Conservation (phyloP, 2,113 vertebrate genomes). For the Loxodonta africana region DNA sequence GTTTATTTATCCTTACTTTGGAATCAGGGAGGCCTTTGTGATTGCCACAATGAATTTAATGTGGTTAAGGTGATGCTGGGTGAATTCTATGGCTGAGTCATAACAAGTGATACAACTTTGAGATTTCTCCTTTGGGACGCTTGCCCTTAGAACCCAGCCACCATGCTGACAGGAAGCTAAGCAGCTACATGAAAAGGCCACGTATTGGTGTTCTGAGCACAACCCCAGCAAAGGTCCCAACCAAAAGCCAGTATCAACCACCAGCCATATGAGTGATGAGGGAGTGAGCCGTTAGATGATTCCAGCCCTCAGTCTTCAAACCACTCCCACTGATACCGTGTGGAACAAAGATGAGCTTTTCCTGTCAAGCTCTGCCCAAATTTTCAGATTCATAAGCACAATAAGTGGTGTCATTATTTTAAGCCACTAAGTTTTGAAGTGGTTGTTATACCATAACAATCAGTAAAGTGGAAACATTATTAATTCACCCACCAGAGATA, state of each 20-base stretch:
- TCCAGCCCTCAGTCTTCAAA: neutral
- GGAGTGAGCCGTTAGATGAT: neutral
- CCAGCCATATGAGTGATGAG: neutral
- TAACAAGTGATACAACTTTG: neutral
- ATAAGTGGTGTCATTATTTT: neutral
- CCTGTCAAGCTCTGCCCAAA: neutral
- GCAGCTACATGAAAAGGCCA: neutral
- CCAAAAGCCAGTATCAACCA: slow-evolving; percentile 16
- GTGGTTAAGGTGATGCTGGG: neutral
- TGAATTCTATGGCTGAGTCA: neutral
- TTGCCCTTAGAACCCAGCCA: neutral
- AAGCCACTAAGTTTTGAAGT: neutral
- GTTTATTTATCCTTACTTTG: neutral
- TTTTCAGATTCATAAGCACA: slow-evolving; percentile 25
- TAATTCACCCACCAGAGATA: neutral
- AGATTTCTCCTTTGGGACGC: neutral
- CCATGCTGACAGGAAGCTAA: neutral
- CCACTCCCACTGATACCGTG: neutral
- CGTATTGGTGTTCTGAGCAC: neutral
- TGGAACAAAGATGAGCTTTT: neutral
- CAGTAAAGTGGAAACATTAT: neutral
- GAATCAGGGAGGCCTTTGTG: neutral
- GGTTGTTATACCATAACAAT: neutral
- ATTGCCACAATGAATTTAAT: neutral
- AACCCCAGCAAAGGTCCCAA: neutral